Evolutionary conservation across 2,888 invertebrate genomes (phyloP).

Genomic region (Latrodectus elegans): DNA sequence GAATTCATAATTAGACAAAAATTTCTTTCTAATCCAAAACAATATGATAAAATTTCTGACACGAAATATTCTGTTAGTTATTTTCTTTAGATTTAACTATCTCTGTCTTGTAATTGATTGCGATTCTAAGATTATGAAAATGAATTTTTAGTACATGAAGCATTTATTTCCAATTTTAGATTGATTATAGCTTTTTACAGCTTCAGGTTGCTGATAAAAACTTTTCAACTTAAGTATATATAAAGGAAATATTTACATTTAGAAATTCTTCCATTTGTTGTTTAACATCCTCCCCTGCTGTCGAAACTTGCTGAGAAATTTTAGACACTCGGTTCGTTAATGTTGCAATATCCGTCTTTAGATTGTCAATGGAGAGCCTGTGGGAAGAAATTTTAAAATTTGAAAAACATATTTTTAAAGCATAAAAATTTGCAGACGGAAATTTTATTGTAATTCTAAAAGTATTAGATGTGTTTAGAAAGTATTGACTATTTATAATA

Average conservation of each 20-base stretch:
- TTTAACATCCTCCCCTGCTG: conserved; percentile 87
- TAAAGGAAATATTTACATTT: conserved; percentile 33
- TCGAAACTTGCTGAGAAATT: conserved; percentile 86
- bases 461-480: too few relatives aligned
- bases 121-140: too few relatives aligned
- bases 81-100: too few relatives aligned
- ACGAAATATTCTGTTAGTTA: too few relatives aligned
- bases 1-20: too few relatives aligned
- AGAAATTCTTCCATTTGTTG: conserved; percentile 91
- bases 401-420: background rate
- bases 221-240: conserved; percentile 50
- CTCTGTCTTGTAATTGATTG: too few relatives aligned
- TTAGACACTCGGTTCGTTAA: conserved; percentile 86
- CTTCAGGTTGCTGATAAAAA: background rate
- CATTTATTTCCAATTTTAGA: too few relatives aligned
- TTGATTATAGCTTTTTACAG: too few relatives aligned
- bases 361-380: conserved; percentile 91
- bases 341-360: conserved; percentile 89
- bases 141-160: too few relatives aligned
- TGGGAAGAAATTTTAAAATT: background rate
- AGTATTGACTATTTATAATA: too few relatives aligned
- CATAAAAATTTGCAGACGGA: background rate
- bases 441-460: background rate
- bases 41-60: too few relatives aligned
- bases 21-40: too few relatives aligned